Evolutionary conservation across 2,888 invertebrate genomes (phyloP), one percentile per base, ranked within the genome.

Genomic region (Oxycera nigricornis): DNA sequence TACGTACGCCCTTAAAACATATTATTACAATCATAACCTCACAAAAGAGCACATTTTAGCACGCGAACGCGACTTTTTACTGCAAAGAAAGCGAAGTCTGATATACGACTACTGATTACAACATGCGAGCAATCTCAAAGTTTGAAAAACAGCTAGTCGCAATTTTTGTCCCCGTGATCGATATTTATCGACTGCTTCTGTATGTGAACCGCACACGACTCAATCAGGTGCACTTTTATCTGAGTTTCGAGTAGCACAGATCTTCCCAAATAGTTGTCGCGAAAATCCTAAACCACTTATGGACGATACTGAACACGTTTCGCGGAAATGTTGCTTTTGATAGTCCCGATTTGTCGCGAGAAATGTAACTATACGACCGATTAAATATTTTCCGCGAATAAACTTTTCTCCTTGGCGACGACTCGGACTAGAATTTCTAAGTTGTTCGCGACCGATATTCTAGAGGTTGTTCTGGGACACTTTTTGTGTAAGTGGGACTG

Each of bases 11-110:
- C 57, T 72, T 72, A 72, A 72, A 72, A 41, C 72, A 72, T 41
- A 41, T 72, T 59, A 57, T 72, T 72, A 41, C 85, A 77, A 79
- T 77, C 79, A 78, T 75, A 77, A 78, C 61, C 73, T 76, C 76
- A 75, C 73, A 67, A 55, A 75, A 52, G 76, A 76, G 77, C 79
- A 78, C 83, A 82, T 82, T 77, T 78, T 81, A 78, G 62, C 73
- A 65, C 52, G 50, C 52, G 55, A 73, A 17, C 52, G 70, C 70
- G 70, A 55, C 70, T 68, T 26, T 24, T 61, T 52, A 41, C 50
- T 68, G 68, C 68, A 68, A 50, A 50, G 46, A 65, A 68, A 52
- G 22, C 70, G 52, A 31, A n/a, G n/a, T n/a, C n/a, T n/a, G 9
- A 20, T 30, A 22, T 50, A 28, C 31, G 39, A 28, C n/a, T 31